Conservation (phyloP, 2,113 vertebrate genomes). For the Oncorhynchus tshawytscha region DNA sequence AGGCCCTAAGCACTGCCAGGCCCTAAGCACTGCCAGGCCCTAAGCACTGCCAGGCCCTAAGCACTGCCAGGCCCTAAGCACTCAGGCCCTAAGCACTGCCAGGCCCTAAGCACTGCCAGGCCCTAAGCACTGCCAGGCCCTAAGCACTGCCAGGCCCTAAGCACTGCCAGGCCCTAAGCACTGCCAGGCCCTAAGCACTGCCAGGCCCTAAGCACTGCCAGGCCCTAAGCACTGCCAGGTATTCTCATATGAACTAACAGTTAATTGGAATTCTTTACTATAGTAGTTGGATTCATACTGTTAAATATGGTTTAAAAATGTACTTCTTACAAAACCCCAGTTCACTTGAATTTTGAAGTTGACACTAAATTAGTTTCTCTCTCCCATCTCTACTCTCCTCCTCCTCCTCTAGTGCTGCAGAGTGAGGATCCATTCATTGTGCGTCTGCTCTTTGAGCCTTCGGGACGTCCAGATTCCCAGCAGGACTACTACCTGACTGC, state of each 20-base stretch:
- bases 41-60: no score
- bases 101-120: background rate
- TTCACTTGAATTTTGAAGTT: background rate
- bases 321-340: no score
- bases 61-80: background rate
- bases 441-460: conserved; percentile 90
- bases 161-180: no score
- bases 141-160: accelerated
- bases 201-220: no score
- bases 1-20: no score
- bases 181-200: background rate
- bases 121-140: no score
- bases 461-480: conserved; percentile 91
- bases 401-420: conserved; percentile 76
- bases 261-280: no score
- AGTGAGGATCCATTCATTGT: conserved; percentile 92
- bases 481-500: conserved; percentile 94
- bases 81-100: background rate
- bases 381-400: background rate
- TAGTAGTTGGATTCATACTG: no score
- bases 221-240: no score
- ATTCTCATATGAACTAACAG: no score
- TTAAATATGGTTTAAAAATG: no score
- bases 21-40: no score
- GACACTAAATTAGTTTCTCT: background rate